Evolutionary conservation across 2,113 vertebrate genomes (phyloP).

Genomic region (Centropristis striata): DNA sequence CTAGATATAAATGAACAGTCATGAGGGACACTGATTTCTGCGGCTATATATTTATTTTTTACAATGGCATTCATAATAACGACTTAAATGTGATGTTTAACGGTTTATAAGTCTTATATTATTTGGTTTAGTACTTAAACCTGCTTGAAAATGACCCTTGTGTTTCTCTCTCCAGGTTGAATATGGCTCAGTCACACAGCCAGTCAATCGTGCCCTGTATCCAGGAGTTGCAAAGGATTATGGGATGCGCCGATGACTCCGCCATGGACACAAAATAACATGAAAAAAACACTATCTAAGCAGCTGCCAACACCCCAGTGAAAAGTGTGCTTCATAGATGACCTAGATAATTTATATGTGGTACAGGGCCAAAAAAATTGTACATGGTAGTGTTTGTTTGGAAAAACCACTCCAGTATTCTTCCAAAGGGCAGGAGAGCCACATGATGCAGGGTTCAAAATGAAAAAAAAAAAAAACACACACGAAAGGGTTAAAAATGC

Average conservation of each 20-base stretch:
- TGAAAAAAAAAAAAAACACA: slow-evolving; percentile 4
- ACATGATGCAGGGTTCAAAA: slow-evolving; percentile 12
- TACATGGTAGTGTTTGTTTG: slow-evolving; percentile 13
- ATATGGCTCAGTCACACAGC: slow-evolving; percentile 74
- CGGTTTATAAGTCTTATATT: no score
- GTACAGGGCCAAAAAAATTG: slow-evolving; percentile 18
- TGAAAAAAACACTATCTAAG: background rate
- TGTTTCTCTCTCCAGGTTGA: slow-evolving; percentile 64
- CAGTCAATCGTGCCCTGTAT: slow-evolving; percentile 72
- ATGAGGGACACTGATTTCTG: no score
- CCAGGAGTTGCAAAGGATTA: slow-evolving; percentile 75
- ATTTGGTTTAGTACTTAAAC: background rate
- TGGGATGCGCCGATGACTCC: slow-evolving; percentile 49
- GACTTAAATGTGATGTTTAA: no score
- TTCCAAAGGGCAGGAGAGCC: slow-evolving; percentile 41
- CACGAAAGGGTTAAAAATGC: slow-evolving; percentile 11
- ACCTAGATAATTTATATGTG: background rate
- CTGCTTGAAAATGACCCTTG: background rate
- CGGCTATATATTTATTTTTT: no score
- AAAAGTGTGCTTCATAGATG: background rate
- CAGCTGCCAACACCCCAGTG: background rate
- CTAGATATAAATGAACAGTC: no score
- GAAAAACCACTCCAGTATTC: slow-evolving; percentile 45
- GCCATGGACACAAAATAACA: slow-evolving; percentile 56
- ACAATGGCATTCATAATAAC: no score